These are phyloP conservation scores for Ricordea florida DNA, from an alignment of 92 coral and sea anemone species.

Conservation along the genomic window DNA sequence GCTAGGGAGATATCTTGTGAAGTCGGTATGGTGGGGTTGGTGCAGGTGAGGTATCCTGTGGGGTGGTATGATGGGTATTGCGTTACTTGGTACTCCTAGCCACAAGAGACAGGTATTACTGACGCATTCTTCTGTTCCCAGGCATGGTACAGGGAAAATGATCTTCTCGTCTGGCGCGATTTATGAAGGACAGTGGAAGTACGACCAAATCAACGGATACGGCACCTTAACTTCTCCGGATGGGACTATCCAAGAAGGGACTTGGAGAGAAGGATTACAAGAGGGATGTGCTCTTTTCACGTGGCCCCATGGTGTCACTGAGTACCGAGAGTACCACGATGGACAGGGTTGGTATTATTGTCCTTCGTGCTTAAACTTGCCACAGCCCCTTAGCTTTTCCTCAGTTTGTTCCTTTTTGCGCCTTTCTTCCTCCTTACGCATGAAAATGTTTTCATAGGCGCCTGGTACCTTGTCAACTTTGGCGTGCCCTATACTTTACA, in stretches of 20 bases:
- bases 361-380: neutral
- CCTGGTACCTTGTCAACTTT: too few relatives aligned
- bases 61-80: neutral
- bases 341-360: constrained; percentile 30
- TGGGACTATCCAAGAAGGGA: constrained; percentile 68
- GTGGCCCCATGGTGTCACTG: constrained; percentile 75
- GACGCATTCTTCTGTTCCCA: neutral
- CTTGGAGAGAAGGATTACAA: constrained; percentile 57
- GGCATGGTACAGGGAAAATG: constrained; percentile 75
- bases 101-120: neutral
- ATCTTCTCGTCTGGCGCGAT: constrained; percentile 52
- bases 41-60: neutral
- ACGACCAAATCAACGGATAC: constrained; percentile 62
- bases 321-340: constrained; percentile 62
- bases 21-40: too few relatives aligned
- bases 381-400: too few relatives aligned
- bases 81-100: neutral
- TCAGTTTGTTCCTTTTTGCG: too few relatives aligned
- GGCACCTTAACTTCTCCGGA: constrained; percentile 69
- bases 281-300: constrained; percentile 75
- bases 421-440: too few relatives aligned
- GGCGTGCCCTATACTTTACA: too few relatives aligned
- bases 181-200: constrained; percentile 80
- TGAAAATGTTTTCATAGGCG: neutral
- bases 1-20: too few relatives aligned